Conservation (phyloP, 2,797 vertebrate genomes). For the Lateolabrax maculatus region DNA sequence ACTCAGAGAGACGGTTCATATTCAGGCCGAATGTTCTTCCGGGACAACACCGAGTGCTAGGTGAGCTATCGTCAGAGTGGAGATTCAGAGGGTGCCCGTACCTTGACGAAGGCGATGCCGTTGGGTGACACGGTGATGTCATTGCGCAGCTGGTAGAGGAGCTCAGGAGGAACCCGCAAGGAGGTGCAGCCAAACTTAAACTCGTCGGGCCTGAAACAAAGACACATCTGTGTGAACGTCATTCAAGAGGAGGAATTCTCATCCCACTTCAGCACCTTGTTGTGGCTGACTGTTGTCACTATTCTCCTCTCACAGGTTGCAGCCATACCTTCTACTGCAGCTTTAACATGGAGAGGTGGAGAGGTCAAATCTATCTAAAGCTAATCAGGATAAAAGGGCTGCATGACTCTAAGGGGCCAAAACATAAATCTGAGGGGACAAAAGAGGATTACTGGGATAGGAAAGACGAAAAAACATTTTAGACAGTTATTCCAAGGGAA, state of each 20-base stretch:
- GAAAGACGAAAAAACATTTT: no score
- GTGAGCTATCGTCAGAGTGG: background rate
- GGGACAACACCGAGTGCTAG: background rate
- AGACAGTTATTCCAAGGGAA: no score
- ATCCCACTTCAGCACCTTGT: no score
- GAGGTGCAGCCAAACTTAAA: slow-evolving; percentile 97
- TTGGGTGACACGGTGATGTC: slow-evolving; percentile 96
- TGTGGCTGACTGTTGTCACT: no score
- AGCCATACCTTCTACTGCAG: background rate
- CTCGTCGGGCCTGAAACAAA: slow-evolving; percentile 89
- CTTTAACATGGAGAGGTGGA: background rate
- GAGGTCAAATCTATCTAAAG: no score
- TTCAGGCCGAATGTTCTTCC: background rate
- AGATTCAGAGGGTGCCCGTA: slow-evolving; percentile 66
- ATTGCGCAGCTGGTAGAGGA: slow-evolving; percentile 93
- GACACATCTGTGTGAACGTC: slow-evolving; percentile 11
- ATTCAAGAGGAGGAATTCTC: background rate
- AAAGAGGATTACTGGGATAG: no score
- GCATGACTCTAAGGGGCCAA: no score
- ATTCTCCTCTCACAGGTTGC: background rate
- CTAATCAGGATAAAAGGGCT: no score
- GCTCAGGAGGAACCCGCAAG: slow-evolving; percentile 92
- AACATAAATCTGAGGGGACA: no score
- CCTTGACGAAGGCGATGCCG: slow-evolving; percentile 96
- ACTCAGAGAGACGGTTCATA: background rate